These are phyloP conservation scores for Rhinogobius similis DNA, from an alignment of 2,113 vertebrate species.

Conservation along the genomic window DNA sequence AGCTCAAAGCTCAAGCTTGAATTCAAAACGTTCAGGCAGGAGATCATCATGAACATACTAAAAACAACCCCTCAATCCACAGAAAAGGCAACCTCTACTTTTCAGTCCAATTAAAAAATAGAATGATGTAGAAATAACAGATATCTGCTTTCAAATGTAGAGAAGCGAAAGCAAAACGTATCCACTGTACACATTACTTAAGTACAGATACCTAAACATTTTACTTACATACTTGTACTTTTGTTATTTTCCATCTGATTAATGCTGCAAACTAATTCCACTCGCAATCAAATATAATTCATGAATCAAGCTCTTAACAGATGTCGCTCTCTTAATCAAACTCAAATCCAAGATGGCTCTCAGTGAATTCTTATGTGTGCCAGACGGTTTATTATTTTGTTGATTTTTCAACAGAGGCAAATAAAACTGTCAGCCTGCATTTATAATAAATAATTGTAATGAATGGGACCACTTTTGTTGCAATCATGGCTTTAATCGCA, in stretches of 20 bases:
- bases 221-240: no score
- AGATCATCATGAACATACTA: no score
- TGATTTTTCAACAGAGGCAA: constrained; percentile 51
- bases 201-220: no score
- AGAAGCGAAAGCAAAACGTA: no score
- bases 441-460: constrained; percentile 67
- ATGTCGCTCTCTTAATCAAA: constrained; percentile 21
- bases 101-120: no score
- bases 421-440: constrained; percentile 66
- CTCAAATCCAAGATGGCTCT: constrained; percentile 37
- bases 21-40: no score
- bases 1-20: no score
- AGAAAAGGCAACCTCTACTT: no score
- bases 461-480: constrained; percentile 58
- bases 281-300: constrained; percentile 3
- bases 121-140: no score
- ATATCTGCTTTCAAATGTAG: no score
- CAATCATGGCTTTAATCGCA: constrained; percentile 63
- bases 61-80: no score
- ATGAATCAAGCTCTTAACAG: constrained; percentile 37
- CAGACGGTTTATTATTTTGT: constrained; percentile 29
- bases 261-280: background rate
- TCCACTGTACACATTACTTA: no score
- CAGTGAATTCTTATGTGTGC: constrained; percentile 21
- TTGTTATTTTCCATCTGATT: background rate